Base-by-base conservation (phyloP, 92 coral and sea anemone genomes). In the Bergia sp. region DNA sequence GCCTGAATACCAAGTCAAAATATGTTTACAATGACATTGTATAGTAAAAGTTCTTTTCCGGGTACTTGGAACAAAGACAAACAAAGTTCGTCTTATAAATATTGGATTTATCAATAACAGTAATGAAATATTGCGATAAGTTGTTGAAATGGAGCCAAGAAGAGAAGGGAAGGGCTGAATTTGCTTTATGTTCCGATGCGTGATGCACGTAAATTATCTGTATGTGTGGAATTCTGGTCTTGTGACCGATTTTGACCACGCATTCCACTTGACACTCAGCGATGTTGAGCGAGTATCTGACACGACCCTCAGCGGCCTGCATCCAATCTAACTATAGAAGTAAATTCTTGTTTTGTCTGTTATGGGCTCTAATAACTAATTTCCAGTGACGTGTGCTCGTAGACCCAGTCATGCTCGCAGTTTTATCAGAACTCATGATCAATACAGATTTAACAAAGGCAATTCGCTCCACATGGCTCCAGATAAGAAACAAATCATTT, bases 141-240 rank as follows among this genome's bases (percentile, higher is more conserved):
- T 61, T 18, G n/a, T 20, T 61, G 23, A 57, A 15, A 1, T 13
- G 21, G 21, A 57, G 66, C 41, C 39, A 71, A 71, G 40, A 36
- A 7, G 29, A 29, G 29, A 29, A 7, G 43, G 77, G 42, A 73
- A 73, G 77, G 77, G 43, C 20, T 69, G 7, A 72, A 21, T 6
- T 18, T 61, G 29, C 13, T 72, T 1, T 6, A 29, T 71, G 23
- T 71, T 71, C 40, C 2, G 23, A 73, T 38, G 41, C 77, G 77
- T 73, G 77, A 73, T 43, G 77, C 42, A 36, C 20, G 44, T 73
- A 29, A 29, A 29, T 9, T 3, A 7, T 15, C 15, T 21, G 77
- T 73, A 73, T 73, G 77, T 43, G 42, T 9, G 77, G 77, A 9
- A 38, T 37, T 73, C 77, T 73, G 16, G 77, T 73, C 77, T 73